These are phyloP conservation scores for Orthonevra nobilis DNA, from an alignment of 2,888 invertebrate species.

Conservation along the genomic window DNA sequence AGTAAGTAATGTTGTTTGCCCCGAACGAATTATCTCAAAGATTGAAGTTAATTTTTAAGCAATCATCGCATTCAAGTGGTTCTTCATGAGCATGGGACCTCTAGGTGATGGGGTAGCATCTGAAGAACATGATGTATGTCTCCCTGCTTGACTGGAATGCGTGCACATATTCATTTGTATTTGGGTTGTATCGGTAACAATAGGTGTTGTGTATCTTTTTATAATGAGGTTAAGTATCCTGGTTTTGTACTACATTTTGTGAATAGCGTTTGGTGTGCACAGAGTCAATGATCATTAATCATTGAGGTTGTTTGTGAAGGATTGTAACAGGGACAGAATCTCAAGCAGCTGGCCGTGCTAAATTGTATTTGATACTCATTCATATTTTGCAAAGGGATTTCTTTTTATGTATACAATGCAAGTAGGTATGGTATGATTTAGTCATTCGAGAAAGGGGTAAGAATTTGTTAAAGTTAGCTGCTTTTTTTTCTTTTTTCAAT, in stretches of 20 bases:
- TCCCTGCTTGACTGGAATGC: conserved; percentile 32
- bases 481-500: too few relatives aligned
- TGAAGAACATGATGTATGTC: conserved; percentile 32
- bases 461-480: too few relatives aligned
- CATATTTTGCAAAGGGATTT: too few relatives aligned
- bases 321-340: conserved; percentile 11
- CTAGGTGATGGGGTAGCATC: conserved; percentile 12
- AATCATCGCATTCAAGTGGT: conserved; percentile 55
- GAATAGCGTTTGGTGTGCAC: conserved; percentile 32
- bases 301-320: conserved; percentile 38
- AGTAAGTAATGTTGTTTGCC: conserved; percentile 28
- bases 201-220: conserved; percentile 38
- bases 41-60: conserved; percentile 65
- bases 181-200: conserved; percentile 40
- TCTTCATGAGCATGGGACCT: conserved; percentile 6
- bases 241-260: background rate
- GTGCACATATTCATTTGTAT: conserved; percentile 44
- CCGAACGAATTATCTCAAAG: conserved; percentile 65
- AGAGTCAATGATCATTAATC: conserved; percentile 62
- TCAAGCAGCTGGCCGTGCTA: conserved; percentile 50
- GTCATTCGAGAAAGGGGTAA: too few relatives aligned
- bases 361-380: too few relatives aligned
- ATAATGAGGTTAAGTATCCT: conserved; percentile 64
- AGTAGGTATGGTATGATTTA: too few relatives aligned
- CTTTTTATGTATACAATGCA: too few relatives aligned